Conservation (phyloP, 2,888 invertebrate species). For the Phalangium opilio region DNA sequence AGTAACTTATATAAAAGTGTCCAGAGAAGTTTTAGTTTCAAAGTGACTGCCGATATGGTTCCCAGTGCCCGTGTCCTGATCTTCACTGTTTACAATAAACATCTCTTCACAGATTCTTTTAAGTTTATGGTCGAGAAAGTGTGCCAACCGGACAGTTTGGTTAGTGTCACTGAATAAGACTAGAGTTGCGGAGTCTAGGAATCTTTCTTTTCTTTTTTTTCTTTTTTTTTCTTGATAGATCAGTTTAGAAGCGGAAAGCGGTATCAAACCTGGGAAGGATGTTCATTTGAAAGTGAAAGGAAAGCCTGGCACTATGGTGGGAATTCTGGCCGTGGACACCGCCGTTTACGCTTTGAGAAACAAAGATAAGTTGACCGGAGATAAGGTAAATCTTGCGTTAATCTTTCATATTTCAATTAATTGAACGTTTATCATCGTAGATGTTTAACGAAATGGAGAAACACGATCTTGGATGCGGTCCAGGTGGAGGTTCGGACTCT, state of each 20-base stretch:
- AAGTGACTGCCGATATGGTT: conserved; percentile 16
- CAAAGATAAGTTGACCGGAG: conserved; percentile 12
- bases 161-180: too few relatives aligned
- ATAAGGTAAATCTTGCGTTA: conserved; percentile 10
- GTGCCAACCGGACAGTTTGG: not conserved
- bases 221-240: too few relatives aligned
- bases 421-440: conserved; percentile 5
- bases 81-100: conserved; percentile 9
- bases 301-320: conserved; percentile 10
- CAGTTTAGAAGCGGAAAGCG: too few relatives aligned
- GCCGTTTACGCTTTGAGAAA: conserved; percentile 19
- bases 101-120: conserved; percentile 18
- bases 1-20: too few relatives aligned
- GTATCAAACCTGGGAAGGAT: too few relatives aligned
- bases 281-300: too few relatives aligned
- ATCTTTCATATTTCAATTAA: not conserved
- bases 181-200: too few relatives aligned
- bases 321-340: conserved; percentile 19
- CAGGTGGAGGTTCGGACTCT: conserved; percentile 17
- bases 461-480: conserved; percentile 20
- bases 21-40: conserved; percentile 1
- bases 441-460: conserved; percentile 11
- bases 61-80: conserved; percentile 15
- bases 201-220: too few relatives aligned
- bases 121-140: conserved; percentile 11